Percentiles rank a stretch among this genome's conserved stretches.
phyloP scores from a whole-genome alignment of 2,888 invertebrate genomes.

The Dryadula phaetusa region DNA sequence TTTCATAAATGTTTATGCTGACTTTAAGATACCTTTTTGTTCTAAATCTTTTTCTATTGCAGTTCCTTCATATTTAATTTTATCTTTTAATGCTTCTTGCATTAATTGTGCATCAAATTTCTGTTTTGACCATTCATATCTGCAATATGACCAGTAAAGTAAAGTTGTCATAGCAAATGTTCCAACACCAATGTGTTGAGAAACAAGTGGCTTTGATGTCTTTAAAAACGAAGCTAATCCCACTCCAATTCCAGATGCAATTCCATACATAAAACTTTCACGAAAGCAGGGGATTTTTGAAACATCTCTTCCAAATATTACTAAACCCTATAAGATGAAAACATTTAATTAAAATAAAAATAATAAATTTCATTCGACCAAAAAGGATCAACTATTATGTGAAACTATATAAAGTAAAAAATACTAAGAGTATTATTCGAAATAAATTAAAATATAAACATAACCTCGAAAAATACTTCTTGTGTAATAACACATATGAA shows the following conservation, averaged over 20 bases:
- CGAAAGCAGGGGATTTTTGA: constrained; percentile 92
- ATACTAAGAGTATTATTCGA: background rate
- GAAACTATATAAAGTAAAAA: background rate
- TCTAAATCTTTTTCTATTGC: constrained; percentile 76
- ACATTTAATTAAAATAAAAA: constrained; percentile 35
- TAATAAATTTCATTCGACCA: no score
- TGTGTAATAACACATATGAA: no score
- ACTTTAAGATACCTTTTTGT: constrained; percentile 69
- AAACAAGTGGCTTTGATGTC: constrained; percentile 86
- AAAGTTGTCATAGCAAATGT: constrained; percentile 87
- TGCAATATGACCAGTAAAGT: constrained; percentile 88
- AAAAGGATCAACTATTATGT: no score
- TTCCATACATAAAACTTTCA: constrained; percentile 90
- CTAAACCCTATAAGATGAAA: constrained; percentile 75
- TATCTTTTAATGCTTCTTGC: constrained; percentile 85
- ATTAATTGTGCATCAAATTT: constrained; percentile 87
- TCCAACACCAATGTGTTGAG: constrained; percentile 87
- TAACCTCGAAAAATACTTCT: constrained; percentile 5
- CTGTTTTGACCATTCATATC: constrained; percentile 87
- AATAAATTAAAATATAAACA: constrained; percentile 11
- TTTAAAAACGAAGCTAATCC: constrained; percentile 89
- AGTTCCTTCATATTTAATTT: constrained; percentile 87
- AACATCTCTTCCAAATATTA: constrained; percentile 89
- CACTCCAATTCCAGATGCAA: constrained; percentile 87
- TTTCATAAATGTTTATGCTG: constrained; percentile 50